Evolutionary conservation across 2,797 vertebrate species (phyloP).

Genomic region (Aeoliscus strigatus): DNA sequence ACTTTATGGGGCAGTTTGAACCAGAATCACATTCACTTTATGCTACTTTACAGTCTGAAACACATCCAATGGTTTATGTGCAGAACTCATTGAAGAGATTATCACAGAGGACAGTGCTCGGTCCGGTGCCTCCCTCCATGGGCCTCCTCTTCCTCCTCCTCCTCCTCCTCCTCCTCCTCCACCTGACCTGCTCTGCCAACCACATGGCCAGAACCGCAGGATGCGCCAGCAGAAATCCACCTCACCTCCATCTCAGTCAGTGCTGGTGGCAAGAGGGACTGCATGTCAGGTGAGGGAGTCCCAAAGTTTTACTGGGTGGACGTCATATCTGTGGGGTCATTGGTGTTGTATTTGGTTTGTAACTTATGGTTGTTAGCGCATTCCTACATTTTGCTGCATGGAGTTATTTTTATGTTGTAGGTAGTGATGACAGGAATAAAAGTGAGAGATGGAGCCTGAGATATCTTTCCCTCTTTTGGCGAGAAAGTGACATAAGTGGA

Average conservation of each 20-base stretch:
- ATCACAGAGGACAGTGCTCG: constrained; percentile 40
- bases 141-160: constrained; percentile 53
- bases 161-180: constrained; percentile 47
- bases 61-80: background rate
- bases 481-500: background rate
- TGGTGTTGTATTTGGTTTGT: background rate
- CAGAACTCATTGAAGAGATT: constrained; percentile 69
- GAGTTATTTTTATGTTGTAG: background rate
- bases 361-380: constrained; percentile 5
- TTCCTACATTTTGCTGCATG: constrained; percentile 4
- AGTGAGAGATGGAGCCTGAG: background rate
- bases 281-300: constrained; percentile 36
- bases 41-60: background rate
- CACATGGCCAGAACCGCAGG: constrained; percentile 7
- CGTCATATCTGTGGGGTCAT: background rate
- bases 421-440: background rate
- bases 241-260: constrained; percentile 10
- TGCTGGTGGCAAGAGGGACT: constrained; percentile 68
- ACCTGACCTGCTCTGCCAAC: constrained; percentile 8
- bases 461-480: background rate
- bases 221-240: constrained; percentile 11
- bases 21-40: too few relatives aligned
- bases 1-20: too few relatives aligned
- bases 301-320: background rate
- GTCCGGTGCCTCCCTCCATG: constrained; percentile 21